Conservation (phyloP, 1,140 invertebrate genomes). For the Oppia nitens region DNA sequence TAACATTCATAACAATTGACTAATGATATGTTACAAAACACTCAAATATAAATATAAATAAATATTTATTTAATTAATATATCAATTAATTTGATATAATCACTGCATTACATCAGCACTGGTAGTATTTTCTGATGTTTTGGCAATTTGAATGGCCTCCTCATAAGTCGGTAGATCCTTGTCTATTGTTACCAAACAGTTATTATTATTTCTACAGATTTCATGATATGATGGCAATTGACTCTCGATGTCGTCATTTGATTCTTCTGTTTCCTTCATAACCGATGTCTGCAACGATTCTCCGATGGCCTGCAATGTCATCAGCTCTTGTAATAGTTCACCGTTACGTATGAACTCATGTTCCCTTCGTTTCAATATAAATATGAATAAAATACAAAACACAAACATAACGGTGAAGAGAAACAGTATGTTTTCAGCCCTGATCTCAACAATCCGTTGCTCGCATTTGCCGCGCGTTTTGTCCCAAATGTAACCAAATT, state of each 20-base stretch:
- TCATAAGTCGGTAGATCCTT: not conserved
- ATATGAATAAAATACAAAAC: not conserved
- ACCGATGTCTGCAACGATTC: not conserved
- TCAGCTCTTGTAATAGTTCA: not conserved
- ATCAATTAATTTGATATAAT: too few species aligned
- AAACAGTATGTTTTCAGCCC: not conserved
- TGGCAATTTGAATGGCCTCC: constrained; percentile 39
- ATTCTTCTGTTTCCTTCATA: not conserved
- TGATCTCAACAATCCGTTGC: not conserved
- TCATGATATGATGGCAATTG: not conserved
- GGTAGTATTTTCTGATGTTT: constrained; percentile 92
- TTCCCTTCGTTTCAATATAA: not conserved
- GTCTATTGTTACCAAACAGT: not conserved
- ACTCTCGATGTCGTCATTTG: too few species aligned
- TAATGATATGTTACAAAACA: too few species aligned
- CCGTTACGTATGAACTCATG: not conserved
- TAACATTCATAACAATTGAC: too few species aligned
- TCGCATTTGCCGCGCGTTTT: not conserved
- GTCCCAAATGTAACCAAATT: not conserved
- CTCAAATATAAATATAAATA: too few species aligned
- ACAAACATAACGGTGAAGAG: not conserved
- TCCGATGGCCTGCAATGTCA: not conserved
- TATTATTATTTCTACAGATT: not conserved
- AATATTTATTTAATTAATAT: too few species aligned
- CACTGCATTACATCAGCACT: too few species aligned